phyloP scores from a whole-genome alignment of 2,113 vertebrate species.

The Orcinus orca region DNA sequence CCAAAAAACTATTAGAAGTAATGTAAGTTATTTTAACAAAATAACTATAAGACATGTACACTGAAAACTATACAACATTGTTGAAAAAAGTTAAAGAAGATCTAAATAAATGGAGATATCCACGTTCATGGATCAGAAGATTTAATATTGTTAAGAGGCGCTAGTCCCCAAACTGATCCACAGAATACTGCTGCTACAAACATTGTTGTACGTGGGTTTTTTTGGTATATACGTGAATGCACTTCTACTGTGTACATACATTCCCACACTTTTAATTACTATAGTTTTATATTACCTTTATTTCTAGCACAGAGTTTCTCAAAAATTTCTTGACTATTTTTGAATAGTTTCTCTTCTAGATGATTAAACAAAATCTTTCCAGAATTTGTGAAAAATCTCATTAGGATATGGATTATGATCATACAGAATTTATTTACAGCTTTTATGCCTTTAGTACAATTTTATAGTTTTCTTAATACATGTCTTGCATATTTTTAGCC shows the following conservation, averaged over 20 bases:
- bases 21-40: not conserved
- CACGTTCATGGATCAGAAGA: not conserved
- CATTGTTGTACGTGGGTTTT: not conserved
- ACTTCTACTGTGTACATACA: not conserved
- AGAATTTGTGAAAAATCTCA: slow-evolving; percentile 3
- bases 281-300: slow-evolving; percentile 2
- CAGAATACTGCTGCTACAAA: not conserved
- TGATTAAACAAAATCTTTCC: not conserved
- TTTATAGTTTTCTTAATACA: not conserved
- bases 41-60: not conserved
- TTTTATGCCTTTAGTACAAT: not conserved
- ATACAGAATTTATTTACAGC: not conserved
- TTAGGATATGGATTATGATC: not conserved
- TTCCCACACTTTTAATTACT: not conserved
- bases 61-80: not conserved
- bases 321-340: not conserved
- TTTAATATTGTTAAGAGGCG: not conserved
- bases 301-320: not conserved
- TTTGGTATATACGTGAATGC: too few species aligned
- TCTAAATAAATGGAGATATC: not conserved
- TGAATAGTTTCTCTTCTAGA: not conserved
- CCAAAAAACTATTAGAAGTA: not conserved
- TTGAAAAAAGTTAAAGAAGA: not conserved
- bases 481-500: not conserved
- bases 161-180: not conserved